These are phyloP conservation scores for Plebejus anna DNA, from an alignment of 2,888 invertebrate genomes.

Conservation along the genomic window DNA sequence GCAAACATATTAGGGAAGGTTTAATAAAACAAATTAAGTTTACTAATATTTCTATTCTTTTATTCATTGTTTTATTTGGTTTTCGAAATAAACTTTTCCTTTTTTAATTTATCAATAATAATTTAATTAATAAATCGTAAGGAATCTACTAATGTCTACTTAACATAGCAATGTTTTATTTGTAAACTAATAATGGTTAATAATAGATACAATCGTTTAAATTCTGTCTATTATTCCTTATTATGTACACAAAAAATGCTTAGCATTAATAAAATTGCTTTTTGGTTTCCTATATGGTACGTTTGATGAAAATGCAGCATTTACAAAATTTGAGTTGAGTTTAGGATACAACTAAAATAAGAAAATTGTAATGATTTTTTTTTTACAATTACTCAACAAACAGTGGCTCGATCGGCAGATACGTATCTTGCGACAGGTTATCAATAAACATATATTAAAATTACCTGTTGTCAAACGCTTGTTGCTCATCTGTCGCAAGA, in stretches of 20 bases:
- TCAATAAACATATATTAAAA: too few species aligned
- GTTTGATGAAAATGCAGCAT: not conserved
- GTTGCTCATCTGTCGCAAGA: not conserved
- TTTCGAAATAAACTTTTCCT: constrained; percentile 69
- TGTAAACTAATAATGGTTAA: constrained; percentile 51
- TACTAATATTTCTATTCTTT: constrained; percentile 75
- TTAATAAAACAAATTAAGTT: constrained; percentile 57
- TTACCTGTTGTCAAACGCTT: not conserved
- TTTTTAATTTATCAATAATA: constrained; percentile 62
- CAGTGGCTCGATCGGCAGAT: not conserved
- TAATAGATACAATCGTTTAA: constrained; percentile 43
- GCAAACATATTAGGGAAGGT: not conserved
- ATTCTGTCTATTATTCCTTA: constrained; percentile 30
- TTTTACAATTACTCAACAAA: not conserved
- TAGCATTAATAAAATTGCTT: constrained; percentile 26
- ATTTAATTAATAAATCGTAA: constrained; percentile 69
- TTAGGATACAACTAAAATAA: constrained; percentile 2
- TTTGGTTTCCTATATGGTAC: constrained; percentile 10
- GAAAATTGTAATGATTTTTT: not conserved
- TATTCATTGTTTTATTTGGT: constrained; percentile 72
- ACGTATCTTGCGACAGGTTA: not conserved
- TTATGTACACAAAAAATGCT: constrained; percentile 29
- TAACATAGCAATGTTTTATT: constrained; percentile 62
- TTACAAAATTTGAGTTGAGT: not conserved
- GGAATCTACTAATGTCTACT: constrained; percentile 71